Evolutionary conservation across 2,113 vertebrate genomes (phyloP), one percentile per base, ranked within the genome.

Genomic region (Clarias magur): DNA sequence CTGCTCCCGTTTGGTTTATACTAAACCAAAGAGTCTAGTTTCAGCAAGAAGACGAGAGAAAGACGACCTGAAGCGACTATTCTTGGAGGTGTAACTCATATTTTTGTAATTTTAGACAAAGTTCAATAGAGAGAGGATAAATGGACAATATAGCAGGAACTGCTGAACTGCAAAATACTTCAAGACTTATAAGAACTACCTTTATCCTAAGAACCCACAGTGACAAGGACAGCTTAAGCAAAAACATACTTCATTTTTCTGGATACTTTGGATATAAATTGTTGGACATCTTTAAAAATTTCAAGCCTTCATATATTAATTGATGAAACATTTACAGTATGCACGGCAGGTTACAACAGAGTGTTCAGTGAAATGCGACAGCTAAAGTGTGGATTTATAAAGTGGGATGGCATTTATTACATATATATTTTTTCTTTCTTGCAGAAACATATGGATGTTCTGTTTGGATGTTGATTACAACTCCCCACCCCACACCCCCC

Each of bases 1-100:
- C 42, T 89, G 70, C 56, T 83, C 80, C 27, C 54, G 17, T 70
- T 54, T 86, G 63, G 65, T 86, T 85, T 76, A 23, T 27, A 38
- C 70, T 75, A 70, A 85, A 72, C 86, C 83, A 89, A 85, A 80
- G 80, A 86, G 54, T 81, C 80, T 80, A 82, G 54, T 82, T 57
- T 63, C 34, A 57, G 54, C 72, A 53, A 82, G 67, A 80, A 56
- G 73, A 84, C 21, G 19, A 70, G 80, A 86, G 54, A 57, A 56
- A 57, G 70, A 12, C 6, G 11, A 75, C 72, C 19, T n/a, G 75
- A 78, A 78, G 12, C 63, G n/a, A 65, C 27, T 38, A n/a, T 16
- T 23, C 81, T 48, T 23, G 34, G 27, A 84, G 81, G 19, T 8
- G 4, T 56, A 67, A 80, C 57, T 59, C 68, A 10, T 34, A 59